These are phyloP conservation scores for Drosophila sordidula DNA, from an alignment of 2,888 invertebrate genomes.

Conservation along the genomic window DNA sequence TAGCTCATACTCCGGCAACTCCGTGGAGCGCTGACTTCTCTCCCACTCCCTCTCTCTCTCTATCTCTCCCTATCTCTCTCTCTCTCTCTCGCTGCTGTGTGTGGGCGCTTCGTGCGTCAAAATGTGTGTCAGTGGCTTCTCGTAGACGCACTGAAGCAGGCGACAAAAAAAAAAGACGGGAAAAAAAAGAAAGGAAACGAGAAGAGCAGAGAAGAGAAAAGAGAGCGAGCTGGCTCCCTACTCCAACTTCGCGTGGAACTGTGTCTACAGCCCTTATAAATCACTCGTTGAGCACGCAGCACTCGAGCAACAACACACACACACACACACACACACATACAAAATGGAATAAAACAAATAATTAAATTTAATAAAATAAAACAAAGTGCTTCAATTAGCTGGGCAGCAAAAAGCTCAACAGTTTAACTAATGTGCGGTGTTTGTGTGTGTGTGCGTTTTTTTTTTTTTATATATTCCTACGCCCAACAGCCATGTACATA, in stretches of 20 bases:
- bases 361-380: constrained; percentile 1
- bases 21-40: constrained; percentile 44
- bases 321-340: constrained; percentile 18
- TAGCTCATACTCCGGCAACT: constrained; percentile 51
- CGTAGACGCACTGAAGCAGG: constrained; percentile 6
- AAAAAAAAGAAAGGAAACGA: constrained; percentile 1
- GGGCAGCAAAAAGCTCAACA: constrained; percentile 38
- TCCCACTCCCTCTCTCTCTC: constrained; percentile 12
- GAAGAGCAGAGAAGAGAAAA: constrained; percentile 12
- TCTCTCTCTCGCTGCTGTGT: constrained; percentile 24
- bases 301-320: constrained; percentile 45
- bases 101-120: constrained; percentile 50
- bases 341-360: constrained; percentile 13
- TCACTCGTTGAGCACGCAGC: constrained; percentile 75
- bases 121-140: constrained; percentile 79
- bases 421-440: constrained; percentile 28
- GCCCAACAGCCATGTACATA: constrained; percentile 72
- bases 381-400: constrained; percentile 54
- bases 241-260: constrained; percentile 17
- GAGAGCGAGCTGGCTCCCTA: constrained; percentile 9
- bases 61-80: constrained; percentile 3
- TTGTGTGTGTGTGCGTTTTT: constrained; percentile 31
- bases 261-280: constrained; percentile 42
- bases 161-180: constrained; percentile 31
- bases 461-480: not conserved